Evolutionary conservation across 1,140 invertebrate genomes (phyloP).

Genomic region (Drosophila obscura): DNA sequence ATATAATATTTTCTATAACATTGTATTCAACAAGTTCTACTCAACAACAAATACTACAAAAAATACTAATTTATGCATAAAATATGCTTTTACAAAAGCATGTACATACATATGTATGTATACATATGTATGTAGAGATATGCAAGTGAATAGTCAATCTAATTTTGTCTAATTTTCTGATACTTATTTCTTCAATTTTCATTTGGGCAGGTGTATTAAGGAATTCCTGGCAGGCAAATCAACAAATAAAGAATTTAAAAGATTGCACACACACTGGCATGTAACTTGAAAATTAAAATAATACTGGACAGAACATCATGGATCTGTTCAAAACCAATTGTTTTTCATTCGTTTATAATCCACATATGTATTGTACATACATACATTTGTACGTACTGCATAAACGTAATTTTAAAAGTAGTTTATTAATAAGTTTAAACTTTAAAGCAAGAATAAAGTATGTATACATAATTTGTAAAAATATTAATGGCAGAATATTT

Average conservation of each 20-base stretch:
- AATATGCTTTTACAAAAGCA: neutral
- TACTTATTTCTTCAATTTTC: neutral
- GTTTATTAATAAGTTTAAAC: constrained; percentile 34
- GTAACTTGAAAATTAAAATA: too few relatives aligned
- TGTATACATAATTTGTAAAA: constrained; percentile 43
- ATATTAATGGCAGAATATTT: constrained; percentile 42
- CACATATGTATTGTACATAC: too few relatives aligned
- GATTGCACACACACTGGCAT: too few relatives aligned
- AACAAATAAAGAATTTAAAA: too few relatives aligned
- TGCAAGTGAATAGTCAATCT: constrained; percentile 6
- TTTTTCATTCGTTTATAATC: neutral
- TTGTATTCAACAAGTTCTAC: constrained; percentile 22
- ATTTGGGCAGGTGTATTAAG: too few relatives aligned
- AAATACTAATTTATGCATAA: neutral
- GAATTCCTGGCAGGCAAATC: too few relatives aligned
- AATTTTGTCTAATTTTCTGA: constrained; percentile 21
- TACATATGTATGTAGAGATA: constrained; percentile 10
- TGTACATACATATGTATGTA: constrained; percentile 13
- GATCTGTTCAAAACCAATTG: neutral
- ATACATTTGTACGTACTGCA: neutral
- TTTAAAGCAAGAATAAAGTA: constrained; percentile 44
- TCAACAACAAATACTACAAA: constrained; percentile 37
- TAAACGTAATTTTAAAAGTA: constrained; percentile 10
- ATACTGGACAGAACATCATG: too few relatives aligned
- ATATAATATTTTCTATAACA: constrained; percentile 22